Evolutionary conservation across 1,140 invertebrate species (phyloP).

Genomic region (Carposina sasakii): DNA sequence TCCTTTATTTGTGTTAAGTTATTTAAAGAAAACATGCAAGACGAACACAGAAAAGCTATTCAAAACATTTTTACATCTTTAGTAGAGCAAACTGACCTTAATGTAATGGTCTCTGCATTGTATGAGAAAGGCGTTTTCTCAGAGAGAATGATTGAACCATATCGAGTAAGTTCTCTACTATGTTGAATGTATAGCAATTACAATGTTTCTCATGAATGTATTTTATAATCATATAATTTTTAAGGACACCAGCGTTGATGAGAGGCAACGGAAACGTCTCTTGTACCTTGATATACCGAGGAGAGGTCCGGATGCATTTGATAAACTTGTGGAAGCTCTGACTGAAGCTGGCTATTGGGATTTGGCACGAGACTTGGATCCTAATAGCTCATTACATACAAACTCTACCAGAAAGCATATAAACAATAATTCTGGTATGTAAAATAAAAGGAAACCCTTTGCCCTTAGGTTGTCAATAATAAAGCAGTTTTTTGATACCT

Average conservation of each 20-base stretch:
- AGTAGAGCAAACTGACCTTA: conserved; percentile 59
- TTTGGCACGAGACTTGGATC: conserved; percentile 49
- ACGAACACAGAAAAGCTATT: conserved; percentile 51
- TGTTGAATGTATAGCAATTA: too few relatives aligned
- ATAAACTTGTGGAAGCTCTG: conserved; percentile 50
- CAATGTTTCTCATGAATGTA: too few relatives aligned
- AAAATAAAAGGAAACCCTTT: background rate
- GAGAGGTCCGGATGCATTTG: conserved; percentile 62
- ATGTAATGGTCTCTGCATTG: conserved; percentile 47
- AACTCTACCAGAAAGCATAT: conserved; percentile 7
- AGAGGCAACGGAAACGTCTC: conserved; percentile 39
- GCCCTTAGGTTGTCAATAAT: background rate
- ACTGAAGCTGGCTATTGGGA: conserved; percentile 58
- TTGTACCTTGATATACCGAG: conserved; percentile 51
- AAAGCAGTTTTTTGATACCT: background rate
- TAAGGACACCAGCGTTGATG: conserved; percentile 41
- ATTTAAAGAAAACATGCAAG: too few relatives aligned
- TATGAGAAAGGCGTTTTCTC: conserved; percentile 66
- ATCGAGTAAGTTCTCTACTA: conserved; percentile 38
- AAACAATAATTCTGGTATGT: background rate
- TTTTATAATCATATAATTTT: too few relatives aligned
- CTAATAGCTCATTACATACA: conserved; percentile 36
- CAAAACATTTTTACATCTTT: conserved; percentile 54
- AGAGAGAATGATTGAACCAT: conserved; percentile 59
- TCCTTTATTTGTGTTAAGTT: too few relatives aligned